Evolutionary conservation across 2,888 invertebrate genomes (phyloP).

Genomic region (Lasioglossum leucozonium): DNA sequence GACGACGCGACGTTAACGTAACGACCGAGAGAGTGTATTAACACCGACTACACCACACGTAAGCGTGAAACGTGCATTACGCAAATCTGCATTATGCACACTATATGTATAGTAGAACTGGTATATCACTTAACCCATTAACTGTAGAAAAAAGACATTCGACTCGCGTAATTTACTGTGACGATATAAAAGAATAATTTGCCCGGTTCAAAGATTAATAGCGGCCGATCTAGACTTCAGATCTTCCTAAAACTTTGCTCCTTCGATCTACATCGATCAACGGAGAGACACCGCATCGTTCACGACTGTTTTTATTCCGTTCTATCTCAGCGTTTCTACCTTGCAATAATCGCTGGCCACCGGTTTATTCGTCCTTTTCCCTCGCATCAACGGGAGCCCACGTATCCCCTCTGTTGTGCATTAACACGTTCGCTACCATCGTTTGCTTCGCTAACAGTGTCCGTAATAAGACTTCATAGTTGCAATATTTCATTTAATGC

Average conservation of each 20-base stretch:
- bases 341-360: not conserved
- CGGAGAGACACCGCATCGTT: not conserved
- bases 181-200: conserved; percentile 12
- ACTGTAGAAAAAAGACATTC: conserved; percentile 5
- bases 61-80: conserved; percentile 3
- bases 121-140: conserved; percentile 11
- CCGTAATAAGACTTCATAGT: conserved; percentile 3
- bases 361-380: not conserved
- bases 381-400: not conserved
- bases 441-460: conserved; percentile 6
- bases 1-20: not conserved
- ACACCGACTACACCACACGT: conserved; percentile 5
- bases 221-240: conserved; percentile 6
- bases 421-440: not conserved
- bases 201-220: conserved; percentile 9
- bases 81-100: conserved; percentile 12
- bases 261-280: conserved; percentile 5
- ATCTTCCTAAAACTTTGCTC: conserved; percentile 8
- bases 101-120: not conserved
- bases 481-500: not conserved
- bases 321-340: not conserved
- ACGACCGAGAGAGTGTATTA: not conserved
- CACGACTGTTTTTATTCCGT: not conserved
- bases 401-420: not conserved
- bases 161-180: conserved; percentile 12